Conservation (phyloP, 2,888 invertebrate genomes). For the Ennomos fuscantarius region DNA sequence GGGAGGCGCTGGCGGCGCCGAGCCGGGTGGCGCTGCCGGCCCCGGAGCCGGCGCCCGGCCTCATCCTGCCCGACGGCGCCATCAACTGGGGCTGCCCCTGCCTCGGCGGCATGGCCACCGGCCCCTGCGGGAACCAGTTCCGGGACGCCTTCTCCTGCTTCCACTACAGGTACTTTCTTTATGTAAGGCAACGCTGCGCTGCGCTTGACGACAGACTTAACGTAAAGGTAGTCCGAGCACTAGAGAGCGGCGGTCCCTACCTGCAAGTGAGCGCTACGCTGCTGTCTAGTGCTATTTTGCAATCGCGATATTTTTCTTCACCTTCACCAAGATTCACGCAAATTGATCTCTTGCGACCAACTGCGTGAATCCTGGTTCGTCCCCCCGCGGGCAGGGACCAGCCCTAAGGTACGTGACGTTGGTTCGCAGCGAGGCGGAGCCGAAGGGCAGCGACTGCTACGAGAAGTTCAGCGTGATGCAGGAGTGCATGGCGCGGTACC, state of each 20-base stretch:
- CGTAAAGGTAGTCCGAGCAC: no score
- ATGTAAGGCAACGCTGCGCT: not conserved
- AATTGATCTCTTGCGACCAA: no score
- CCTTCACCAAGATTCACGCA: no score
- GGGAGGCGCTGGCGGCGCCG: slow-evolving; percentile 91
- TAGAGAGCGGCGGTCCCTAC: no score
- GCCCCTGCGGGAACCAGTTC: slow-evolving; percentile 97
- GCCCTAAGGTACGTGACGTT: no score
- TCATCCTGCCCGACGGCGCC: slow-evolving; percentile 93
- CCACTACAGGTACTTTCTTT: slow-evolving; percentile 87
- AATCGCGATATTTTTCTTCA: no score
- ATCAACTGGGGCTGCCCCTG: slow-evolving; percentile 99
- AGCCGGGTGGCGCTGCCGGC: slow-evolving; percentile 89
- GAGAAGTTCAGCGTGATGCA: slow-evolving; percentile 96
- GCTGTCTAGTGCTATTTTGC: no score
- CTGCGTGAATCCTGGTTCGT: no score
- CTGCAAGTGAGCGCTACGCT: no score
- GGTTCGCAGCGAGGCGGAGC: slow-evolving; percentile 90
- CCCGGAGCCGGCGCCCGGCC: slow-evolving; percentile 90
- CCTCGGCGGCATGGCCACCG: slow-evolving; percentile 98
- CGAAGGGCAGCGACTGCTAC: slow-evolving; percentile 97
- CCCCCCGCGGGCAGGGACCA: no score
- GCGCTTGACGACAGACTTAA: no score
- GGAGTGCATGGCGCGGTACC: slow-evolving; percentile 94
- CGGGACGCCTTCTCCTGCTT: slow-evolving; percentile 98